Conservation (phyloP, 2,888 invertebrate genomes). For the Herminia tarsipennalis region DNA sequence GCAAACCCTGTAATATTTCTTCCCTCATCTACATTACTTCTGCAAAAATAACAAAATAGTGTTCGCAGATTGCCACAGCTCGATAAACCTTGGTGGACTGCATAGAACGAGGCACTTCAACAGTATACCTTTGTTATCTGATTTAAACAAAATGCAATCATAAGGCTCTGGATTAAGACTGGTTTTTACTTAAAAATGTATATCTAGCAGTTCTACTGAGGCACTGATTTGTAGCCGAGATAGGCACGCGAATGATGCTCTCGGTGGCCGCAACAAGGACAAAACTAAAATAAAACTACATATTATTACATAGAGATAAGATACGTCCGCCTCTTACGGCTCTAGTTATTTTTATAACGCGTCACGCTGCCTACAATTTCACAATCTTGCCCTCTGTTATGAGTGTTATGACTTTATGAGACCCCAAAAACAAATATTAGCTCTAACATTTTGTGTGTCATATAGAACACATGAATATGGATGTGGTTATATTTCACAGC, state of each 20-base stretch:
- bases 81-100: slow-evolving; percentile 70
- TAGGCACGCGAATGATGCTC: slow-evolving; percentile 75
- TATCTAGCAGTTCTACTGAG: slow-evolving; percentile 65
- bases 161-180: slow-evolving; percentile 56
- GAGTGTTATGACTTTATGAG: too few relatives aligned
- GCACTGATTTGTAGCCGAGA: slow-evolving; percentile 76
- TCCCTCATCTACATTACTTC: slow-evolving; percentile 77
- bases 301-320: slow-evolving; percentile 62
- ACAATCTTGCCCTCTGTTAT: slow-evolving; percentile 15
- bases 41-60: slow-evolving; percentile 81
- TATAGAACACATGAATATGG: slow-evolving; percentile 32
- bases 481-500: slow-evolving; percentile 18
- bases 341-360: slow-evolving; percentile 55
- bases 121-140: slow-evolving; percentile 61
- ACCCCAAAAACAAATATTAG: slow-evolving; percentile 35
- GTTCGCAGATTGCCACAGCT: slow-evolving; percentile 67
- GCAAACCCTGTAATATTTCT: slow-evolving; percentile 71
- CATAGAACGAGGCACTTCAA: slow-evolving; percentile 68
- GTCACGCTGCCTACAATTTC: slow-evolving; percentile 36
- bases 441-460: slow-evolving; percentile 36
- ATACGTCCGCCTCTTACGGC: slow-evolving; percentile 52
- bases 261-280: slow-evolving; percentile 72
- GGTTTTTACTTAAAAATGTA: slow-evolving; percentile 50
- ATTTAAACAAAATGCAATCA: slow-evolving; percentile 58
- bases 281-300: slow-evolving; percentile 73